phyloP scores from a whole-genome alignment of 2,888 invertebrate species.

The Hirtodrosophila duncani region DNA sequence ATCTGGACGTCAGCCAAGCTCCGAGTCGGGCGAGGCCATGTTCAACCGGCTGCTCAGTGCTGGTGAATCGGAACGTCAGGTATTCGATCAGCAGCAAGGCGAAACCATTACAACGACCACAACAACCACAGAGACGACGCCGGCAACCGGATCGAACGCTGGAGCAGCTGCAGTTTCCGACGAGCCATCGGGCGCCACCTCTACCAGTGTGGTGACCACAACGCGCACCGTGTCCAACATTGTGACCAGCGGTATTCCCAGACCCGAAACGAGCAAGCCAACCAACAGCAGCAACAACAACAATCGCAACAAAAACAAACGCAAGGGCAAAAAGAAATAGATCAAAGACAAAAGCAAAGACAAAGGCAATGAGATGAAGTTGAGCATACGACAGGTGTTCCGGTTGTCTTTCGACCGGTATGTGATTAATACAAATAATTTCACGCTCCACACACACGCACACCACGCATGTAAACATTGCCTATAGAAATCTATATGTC shows the following conservation, averaged over 20 bases:
- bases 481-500: slow-evolving; percentile 1
- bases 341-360: slow-evolving; percentile 1
- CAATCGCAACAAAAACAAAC: slow-evolving; percentile 65
- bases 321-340: slow-evolving; percentile 69
- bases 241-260: slow-evolving; percentile 75
- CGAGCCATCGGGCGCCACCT: slow-evolving; percentile 50
- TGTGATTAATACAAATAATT: slow-evolving; percentile 29
- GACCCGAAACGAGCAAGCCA: slow-evolving; percentile 45
- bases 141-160: too few species aligned
- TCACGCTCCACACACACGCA: slow-evolving; percentile 13
- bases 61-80: slow-evolving; percentile 61
- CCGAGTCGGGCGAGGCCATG: slow-evolving; percentile 63
- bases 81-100: slow-evolving; percentile 70
- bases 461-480: slow-evolving; percentile 15
- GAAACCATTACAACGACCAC: slow-evolving; percentile 72
- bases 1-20: slow-evolving; percentile 2
- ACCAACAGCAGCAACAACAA: slow-evolving; percentile 36
- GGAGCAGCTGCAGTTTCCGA: slow-evolving; percentile 19
- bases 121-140: slow-evolving; percentile 65
- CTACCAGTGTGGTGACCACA: slow-evolving; percentile 74
- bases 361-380: slow-evolving; percentile 13
- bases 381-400: slow-evolving; percentile 50
- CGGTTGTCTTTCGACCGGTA: too few species aligned
- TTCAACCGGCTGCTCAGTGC: slow-evolving; percentile 67
- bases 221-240: slow-evolving; percentile 75